Percentiles rank a stretch among this genome's conserved stretches.
Conservation (phyloP, 2,113 vertebrate genomes). For the Ctenomys sociabilis region DNA sequence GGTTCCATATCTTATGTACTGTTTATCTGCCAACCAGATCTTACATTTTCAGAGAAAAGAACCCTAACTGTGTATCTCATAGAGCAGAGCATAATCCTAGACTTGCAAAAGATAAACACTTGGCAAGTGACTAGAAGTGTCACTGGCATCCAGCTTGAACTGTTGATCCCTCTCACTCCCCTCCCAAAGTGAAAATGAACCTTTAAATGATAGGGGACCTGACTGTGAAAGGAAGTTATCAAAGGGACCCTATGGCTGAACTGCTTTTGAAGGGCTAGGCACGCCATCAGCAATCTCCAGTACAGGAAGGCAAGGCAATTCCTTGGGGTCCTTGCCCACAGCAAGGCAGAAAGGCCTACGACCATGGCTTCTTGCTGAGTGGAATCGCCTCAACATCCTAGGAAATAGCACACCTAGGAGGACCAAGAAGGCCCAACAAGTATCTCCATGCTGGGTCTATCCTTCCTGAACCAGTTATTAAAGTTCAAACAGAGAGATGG, state of each 20-base stretch:
- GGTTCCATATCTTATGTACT: neutral
- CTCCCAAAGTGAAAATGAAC: neutral
- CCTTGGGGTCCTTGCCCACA: neutral
- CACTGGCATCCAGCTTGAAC: neutral
- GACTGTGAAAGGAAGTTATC: neutral
- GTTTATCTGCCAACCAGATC: slow-evolving; percentile 15
- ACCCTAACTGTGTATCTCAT: neutral
- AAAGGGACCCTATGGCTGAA: neutral
- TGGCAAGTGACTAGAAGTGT: neutral
- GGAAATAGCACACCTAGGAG: neutral
- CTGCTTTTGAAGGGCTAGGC: neutral
- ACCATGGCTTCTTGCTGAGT: neutral
- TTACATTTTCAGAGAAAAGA: neutral
- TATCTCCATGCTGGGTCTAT: neutral
- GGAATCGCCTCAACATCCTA: neutral
- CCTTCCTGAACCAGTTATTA: neutral
- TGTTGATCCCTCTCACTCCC: neutral
- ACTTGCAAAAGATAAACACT: slow-evolving; percentile 1
- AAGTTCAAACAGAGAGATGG: neutral
- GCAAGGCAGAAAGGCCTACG: neutral
- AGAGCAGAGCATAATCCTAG: neutral
- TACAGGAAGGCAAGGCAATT: neutral
- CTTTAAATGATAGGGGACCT: neutral
- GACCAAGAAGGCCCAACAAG: neutral
- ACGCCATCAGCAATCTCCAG: neutral